A percentile compares a stretch with the other conserved stretches of the same genome.
Evolutionary conservation across 2,888 invertebrate species (phyloP).

Genomic region (Hemaris fuciformis): DNA sequence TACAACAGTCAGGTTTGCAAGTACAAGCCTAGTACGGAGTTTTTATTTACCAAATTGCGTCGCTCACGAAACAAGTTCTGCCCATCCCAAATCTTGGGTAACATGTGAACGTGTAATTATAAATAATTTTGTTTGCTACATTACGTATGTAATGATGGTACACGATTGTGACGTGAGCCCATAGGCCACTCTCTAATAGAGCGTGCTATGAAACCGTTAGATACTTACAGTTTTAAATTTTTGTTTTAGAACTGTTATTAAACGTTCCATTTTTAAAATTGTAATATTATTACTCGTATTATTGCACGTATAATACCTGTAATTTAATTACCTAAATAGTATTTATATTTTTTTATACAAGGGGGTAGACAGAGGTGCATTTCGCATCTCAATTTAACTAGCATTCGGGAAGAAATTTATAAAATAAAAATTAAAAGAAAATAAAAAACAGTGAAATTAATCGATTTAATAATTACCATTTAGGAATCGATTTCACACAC

Average conservation of each 20-base stretch:
- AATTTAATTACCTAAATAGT: not conserved
- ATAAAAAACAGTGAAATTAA: no score
- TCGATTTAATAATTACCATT: no score
- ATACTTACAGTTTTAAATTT: not conserved
- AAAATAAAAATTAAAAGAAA: no score
- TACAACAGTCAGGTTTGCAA: not conserved
- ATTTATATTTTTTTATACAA: not conserved
- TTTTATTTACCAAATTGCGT: conserved; percentile 21
- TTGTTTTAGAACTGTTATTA: not conserved
- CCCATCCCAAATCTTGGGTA: conserved; percentile 31
- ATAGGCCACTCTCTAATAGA: conserved; percentile 45
- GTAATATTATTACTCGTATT: not conserved
- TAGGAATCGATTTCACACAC: no score
- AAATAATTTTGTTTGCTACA: conserved; percentile 59
- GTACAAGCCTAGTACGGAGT: not conserved
- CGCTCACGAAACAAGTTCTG: conserved; percentile 22
- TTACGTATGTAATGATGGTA: conserved; percentile 52
- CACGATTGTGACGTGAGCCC: conserved; percentile 40
- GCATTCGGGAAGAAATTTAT: no score
- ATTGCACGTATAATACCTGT: not conserved
- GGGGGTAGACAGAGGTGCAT: no score
- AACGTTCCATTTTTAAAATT: not conserved
- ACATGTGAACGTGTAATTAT: conserved; percentile 52
- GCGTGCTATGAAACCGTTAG: conserved; percentile 9
- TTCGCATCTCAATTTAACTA: no score